These are phyloP conservation scores for Ageneiosus marmoratus DNA, from an alignment of 2,113 vertebrate genomes.

Conservation along the genomic window DNA sequence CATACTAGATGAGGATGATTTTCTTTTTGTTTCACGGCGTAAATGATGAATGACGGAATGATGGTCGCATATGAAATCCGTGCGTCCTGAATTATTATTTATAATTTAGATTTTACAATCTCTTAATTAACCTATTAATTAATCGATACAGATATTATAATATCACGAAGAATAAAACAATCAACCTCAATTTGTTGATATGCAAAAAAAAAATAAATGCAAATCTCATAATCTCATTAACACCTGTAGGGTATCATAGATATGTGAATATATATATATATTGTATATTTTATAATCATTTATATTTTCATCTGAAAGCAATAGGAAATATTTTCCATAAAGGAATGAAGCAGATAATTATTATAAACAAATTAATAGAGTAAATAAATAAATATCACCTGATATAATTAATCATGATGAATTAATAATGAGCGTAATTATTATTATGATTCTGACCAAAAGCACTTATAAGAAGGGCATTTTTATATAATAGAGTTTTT, in stretches of 20 bases:
- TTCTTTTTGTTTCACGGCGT: no score
- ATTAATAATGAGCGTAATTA: neutral
- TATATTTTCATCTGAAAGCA: no score
- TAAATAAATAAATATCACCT: no score
- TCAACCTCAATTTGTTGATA: neutral
- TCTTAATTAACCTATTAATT: neutral
- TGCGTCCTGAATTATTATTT: neutral
- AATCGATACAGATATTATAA: neutral
- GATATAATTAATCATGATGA: neutral
- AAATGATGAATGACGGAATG: neutral
- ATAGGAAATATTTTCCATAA: neutral
- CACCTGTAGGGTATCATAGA: neutral
- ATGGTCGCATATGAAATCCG: neutral
- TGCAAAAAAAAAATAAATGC: neutral
- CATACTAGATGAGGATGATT: neutral
- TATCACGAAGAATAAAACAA: neutral
- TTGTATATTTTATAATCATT: no score
- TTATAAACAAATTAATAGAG: no score
- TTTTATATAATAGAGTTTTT: neutral
- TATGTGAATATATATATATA: no score
- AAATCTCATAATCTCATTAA: neutral
- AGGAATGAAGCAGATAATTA: neutral
- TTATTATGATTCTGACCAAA: neutral
- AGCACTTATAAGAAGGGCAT: no score
- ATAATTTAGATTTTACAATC: neutral